Evolutionary conservation across 2,113 vertebrate genomes (phyloP).

Genomic region (Nibea albiflora): DNA sequence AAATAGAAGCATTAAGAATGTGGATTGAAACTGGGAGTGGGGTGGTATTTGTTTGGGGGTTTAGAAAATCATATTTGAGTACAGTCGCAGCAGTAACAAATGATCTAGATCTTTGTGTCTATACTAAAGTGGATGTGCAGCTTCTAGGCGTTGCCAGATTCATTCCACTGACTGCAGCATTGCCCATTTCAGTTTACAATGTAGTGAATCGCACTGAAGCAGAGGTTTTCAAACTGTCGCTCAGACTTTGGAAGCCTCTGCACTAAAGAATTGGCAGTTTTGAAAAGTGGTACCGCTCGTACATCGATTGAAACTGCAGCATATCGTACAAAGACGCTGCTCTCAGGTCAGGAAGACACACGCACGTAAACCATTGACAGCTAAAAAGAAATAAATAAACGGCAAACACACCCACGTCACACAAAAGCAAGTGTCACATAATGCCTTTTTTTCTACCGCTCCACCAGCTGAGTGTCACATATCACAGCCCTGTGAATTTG

Average conservation of each 20-base stretch:
- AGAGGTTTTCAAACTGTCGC: not conserved
- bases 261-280: not conserved
- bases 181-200: not conserved
- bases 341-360: constrained; percentile 57
- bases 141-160: constrained; percentile 43
- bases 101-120: constrained; percentile 33
- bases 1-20: constrained; percentile 1
- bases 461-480: constrained; percentile 60
- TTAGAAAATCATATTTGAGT: constrained; percentile 17
- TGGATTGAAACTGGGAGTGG: constrained; percentile 21
- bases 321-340: constrained; percentile 19
- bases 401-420: not conserved
- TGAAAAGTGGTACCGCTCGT: not conserved
- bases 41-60: constrained; percentile 26
- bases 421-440: constrained; percentile 42
- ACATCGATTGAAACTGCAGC: constrained; percentile 15
- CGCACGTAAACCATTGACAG: constrained; percentile 1
- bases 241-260: not conserved
- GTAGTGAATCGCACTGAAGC: constrained; percentile 8
- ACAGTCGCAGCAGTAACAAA: constrained; percentile 33
- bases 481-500: constrained; percentile 26
- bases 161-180: constrained; percentile 26
- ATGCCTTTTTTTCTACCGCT: constrained; percentile 67
- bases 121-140: constrained; percentile 34
- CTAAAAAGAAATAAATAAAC: not conserved